Evolutionary conservation across 2,888 invertebrate genomes (phyloP), one percentile per base, ranked within the genome.

Genomic region (Harmothoe impar): DNA sequence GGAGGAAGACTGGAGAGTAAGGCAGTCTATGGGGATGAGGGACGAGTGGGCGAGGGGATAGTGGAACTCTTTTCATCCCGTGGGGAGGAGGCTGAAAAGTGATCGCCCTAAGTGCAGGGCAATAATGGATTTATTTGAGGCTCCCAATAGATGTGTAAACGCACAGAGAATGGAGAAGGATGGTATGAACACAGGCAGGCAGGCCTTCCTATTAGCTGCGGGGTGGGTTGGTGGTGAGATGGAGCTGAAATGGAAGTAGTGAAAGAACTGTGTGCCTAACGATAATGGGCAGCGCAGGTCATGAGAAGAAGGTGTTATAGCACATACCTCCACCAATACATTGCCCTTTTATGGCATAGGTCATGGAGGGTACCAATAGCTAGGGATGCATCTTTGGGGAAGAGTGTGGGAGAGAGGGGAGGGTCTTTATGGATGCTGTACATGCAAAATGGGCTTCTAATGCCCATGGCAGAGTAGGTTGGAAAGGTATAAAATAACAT

Each of bases 101-200:
- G 72, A 72, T 72, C 29, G 29, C 29, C 72, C 29, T 72, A 72
- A 72, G 72, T 72, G 72, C 31, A 15, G 25, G 25, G 29, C 29
- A 25, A 72, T 72, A 72, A 72, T 72, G 72, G 72, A 72, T 72
- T 72, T 72, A 72, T 72, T n/a, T n/a, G n/a, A 7, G n/a, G 20
- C n/a, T 12, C 17, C 17, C 72, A 29, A 29, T 72, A 29, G 29
- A 25, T 72, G 29, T 72, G 72, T 72, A 29, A 72, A 72, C 7
- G 72, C 29, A 29, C 17, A 29, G n/a, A 43, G 43, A 43, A 72
- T 29, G 20, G 72, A 29, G 72, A 29, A 72, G 29, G 25, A 72
- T 29, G 72, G 72, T 25, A 72, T 0, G 1, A 25, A 29, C 72
- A 72, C 72, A 15, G 72, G 5, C 20, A n/a, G 72, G 72, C 72